These are phyloP conservation scores for Phengaris alcon DNA, from an alignment of 2,888 invertebrate genomes.

Conservation along the genomic window DNA sequence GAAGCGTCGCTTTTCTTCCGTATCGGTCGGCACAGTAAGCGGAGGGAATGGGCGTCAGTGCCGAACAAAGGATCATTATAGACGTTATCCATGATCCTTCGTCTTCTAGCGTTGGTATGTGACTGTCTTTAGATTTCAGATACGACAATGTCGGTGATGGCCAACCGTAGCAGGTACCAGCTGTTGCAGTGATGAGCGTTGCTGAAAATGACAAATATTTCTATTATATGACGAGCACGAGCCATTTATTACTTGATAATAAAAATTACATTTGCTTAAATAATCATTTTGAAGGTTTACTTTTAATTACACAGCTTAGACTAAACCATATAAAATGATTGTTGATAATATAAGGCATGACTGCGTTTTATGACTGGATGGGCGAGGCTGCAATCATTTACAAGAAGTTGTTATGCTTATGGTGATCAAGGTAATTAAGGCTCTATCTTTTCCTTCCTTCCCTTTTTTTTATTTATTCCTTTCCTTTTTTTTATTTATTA, in stretches of 20 bases:
- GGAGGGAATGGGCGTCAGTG: constrained; percentile 80
- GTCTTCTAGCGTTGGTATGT: constrained; percentile 69
- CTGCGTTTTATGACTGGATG: not conserved
- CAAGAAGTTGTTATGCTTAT: not conserved
- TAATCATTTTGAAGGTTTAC: not conserved
- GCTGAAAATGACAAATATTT: constrained; percentile 49
- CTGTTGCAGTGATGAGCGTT: constrained; percentile 75
- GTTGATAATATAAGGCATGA: not conserved
- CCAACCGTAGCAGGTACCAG: constrained; percentile 80
- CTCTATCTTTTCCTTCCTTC: not conserved
- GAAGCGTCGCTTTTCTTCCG: constrained; percentile 83
- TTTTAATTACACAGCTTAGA: not conserved
- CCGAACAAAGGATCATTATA: constrained; percentile 82
- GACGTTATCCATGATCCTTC: constrained; percentile 82
- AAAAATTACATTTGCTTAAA: not conserved
- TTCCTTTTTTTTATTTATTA: too few species aligned
- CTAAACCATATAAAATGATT: not conserved
- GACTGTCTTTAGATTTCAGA: constrained; percentile 65
- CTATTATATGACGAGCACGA: not conserved
- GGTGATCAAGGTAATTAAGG: not conserved
- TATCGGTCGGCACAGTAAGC: constrained; percentile 81
- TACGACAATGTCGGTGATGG: constrained; percentile 80
- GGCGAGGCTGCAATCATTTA: not conserved
- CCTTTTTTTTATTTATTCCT: too few species aligned
- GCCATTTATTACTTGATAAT: not conserved